phyloP scores from a whole-genome alignment of 2,888 invertebrate genomes.

The Hirtodrosophila alboralis region DNA sequence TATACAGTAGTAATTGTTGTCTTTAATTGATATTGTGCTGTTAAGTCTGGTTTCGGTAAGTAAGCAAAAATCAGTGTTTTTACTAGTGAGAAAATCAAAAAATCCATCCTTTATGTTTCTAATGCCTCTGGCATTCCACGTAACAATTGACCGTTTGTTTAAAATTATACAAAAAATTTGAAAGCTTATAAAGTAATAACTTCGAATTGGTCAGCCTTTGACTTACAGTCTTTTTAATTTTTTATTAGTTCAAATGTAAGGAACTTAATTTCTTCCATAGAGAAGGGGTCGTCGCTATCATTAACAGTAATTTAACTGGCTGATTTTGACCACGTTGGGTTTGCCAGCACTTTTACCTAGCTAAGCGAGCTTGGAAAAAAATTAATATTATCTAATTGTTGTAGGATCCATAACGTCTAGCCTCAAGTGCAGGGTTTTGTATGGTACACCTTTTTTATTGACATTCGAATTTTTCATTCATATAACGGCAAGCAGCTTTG shows the following conservation, averaged over 20 bases:
- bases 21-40: not conserved
- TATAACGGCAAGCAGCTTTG: too few relatives aligned
- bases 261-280: not conserved
- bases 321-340: too few relatives aligned
- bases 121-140: slow-evolving; percentile 1
- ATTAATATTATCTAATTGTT: too few relatives aligned
- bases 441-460: too few relatives aligned
- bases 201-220: not conserved
- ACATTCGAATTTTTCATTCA: too few relatives aligned
- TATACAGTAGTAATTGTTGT: not conserved
- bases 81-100: not conserved
- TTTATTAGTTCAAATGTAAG: slow-evolving; percentile 1
- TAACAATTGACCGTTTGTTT: not conserved
- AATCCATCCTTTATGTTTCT: not conserved
- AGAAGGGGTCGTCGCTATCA: slow-evolving; percentile 1
- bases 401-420: too few relatives aligned
- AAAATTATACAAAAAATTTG: not conserved
- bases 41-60: not conserved
- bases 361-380: too few relatives aligned
- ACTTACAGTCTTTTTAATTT: not conserved
- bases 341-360: too few relatives aligned
- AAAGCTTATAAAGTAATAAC: not conserved
- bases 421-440: too few relatives aligned
- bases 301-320: too few relatives aligned
- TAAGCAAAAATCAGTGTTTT: not conserved